Percentiles rank a stretch among this genome's conserved stretches.
phyloP scores from a whole-genome alignment of 2,888 invertebrate species.

The Prosopocoilus inquinatus region DNA sequence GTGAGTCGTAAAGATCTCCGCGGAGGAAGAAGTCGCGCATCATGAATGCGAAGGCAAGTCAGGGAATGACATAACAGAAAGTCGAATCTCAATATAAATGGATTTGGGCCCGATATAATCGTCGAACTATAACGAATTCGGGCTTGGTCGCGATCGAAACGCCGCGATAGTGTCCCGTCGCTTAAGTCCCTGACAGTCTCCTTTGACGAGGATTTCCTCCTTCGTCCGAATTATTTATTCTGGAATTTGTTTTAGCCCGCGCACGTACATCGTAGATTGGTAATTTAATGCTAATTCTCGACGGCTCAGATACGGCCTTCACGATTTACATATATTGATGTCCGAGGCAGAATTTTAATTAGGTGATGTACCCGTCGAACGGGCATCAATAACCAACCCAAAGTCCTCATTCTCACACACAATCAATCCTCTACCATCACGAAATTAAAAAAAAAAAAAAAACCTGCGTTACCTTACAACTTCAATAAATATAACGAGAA shows the following conservation, averaged over 20 bases:
- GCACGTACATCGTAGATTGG: too few species aligned
- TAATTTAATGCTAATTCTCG: too few species aligned
- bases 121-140: conserved; percentile 40
- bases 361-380: too few species aligned
- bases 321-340: too few species aligned
- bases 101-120: conserved; percentile 48
- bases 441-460: too few species aligned
- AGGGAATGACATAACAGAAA: conserved; percentile 46
- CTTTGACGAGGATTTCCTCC: conserved; percentile 46
- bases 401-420: too few species aligned
- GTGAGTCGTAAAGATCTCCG: conserved; percentile 1
- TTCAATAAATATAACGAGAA: too few species aligned
- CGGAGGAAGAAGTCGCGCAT: background rate
- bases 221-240: conserved; percentile 42
- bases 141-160: conserved; percentile 41
- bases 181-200: conserved; percentile 37
- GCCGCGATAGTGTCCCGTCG: conserved; percentile 45
- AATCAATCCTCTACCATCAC: too few species aligned
- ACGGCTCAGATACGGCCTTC: too few species aligned
- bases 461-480: too few species aligned
- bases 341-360: too few species aligned
- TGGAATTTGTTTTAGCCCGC: conserved; percentile 31
- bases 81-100: conserved; percentile 50
- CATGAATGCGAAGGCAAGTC: conserved; percentile 30
- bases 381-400: too few species aligned